These are phyloP conservation scores for Biston betularia DNA, from an alignment of 2,888 invertebrate species.

Conservation along the genomic window DNA sequence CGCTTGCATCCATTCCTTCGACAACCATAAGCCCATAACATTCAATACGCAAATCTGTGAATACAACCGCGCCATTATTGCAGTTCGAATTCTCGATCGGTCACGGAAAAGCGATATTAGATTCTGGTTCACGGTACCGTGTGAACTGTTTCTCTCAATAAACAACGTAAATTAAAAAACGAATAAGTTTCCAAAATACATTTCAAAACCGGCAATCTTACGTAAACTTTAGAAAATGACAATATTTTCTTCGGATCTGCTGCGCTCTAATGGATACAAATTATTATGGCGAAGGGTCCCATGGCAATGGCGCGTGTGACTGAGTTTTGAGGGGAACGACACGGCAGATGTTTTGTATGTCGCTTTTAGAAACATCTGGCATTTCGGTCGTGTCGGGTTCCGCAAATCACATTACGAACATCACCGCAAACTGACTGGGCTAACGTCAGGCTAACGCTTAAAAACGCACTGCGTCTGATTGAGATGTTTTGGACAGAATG, in stretches of 20 bases:
- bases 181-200: conserved; percentile 47
- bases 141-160: conserved; percentile 54
- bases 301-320: conserved; percentile 38
- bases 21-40: conserved; percentile 50
- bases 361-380: conserved; percentile 53
- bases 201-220: conserved; percentile 34
- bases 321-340: conserved; percentile 55
- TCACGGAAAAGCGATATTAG: conserved; percentile 57
- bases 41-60: conserved; percentile 46
- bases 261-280: conserved; percentile 60
- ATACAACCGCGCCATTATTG: conserved; percentile 46
- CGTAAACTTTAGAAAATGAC: conserved; percentile 45
- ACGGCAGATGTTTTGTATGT: conserved; percentile 64
- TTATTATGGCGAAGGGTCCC: conserved; percentile 53
- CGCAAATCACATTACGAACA: conserved; percentile 40
- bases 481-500: conserved; percentile 36
- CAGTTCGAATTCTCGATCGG: conserved; percentile 54
- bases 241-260: conserved; percentile 48
- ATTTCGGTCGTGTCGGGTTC: conserved; percentile 48
- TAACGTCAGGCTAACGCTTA: conserved; percentile 19
- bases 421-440: conserved; percentile 38
- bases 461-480: conserved; percentile 34
- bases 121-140: conserved; percentile 57
- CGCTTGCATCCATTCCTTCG: conserved; percentile 59
- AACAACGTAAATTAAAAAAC: conserved; percentile 41